Percentiles rank a stretch among this genome's conserved stretches.
Conservation (phyloP, 2,113 vertebrate genomes). For the Nibea albiflora region DNA sequence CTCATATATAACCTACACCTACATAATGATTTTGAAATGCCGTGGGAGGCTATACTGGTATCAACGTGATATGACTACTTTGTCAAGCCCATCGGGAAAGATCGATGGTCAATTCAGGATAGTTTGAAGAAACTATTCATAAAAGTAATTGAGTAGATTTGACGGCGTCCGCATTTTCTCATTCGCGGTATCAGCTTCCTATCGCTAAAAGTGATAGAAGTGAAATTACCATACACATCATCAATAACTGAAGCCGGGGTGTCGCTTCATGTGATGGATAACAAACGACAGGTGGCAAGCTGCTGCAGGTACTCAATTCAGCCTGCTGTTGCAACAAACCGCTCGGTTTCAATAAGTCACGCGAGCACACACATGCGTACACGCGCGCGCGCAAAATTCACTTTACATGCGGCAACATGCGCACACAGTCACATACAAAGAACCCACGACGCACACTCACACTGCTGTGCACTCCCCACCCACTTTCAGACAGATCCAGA, state of each 20-base stretch:
- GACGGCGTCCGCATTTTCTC: constrained; percentile 67
- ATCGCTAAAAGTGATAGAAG: constrained; percentile 70
- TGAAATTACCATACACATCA: constrained; percentile 73
- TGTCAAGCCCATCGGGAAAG: constrained; percentile 60
- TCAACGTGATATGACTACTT: constrained; percentile 51
- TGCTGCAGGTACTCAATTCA: constrained; percentile 59
- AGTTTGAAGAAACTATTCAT: constrained; percentile 72
- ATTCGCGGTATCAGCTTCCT: constrained; percentile 65
- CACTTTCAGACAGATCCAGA: not conserved
- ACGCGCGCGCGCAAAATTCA: not conserved
- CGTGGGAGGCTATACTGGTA: not conserved
- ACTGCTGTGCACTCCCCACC: not conserved
- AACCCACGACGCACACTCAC: not conserved
- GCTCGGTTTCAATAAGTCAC: constrained; percentile 21
- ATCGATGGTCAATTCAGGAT: constrained; percentile 60
- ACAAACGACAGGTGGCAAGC: constrained; percentile 65
- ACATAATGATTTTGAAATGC: constrained; percentile 18
- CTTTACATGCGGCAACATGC: not conserved
- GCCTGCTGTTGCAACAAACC: constrained; percentile 17
- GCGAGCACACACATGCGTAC: not conserved
- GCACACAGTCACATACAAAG: constrained; percentile 3
- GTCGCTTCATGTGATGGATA: constrained; percentile 69
- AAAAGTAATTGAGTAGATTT: constrained; percentile 70
- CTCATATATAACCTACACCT: not conserved
- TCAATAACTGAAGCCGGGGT: constrained; percentile 72